A percentile compares a stretch with the other conserved stretches of the same genome.
Evolutionary conservation across 1,140 invertebrate genomes (phyloP).

Genomic region (Drosophila trapezifrons): DNA sequence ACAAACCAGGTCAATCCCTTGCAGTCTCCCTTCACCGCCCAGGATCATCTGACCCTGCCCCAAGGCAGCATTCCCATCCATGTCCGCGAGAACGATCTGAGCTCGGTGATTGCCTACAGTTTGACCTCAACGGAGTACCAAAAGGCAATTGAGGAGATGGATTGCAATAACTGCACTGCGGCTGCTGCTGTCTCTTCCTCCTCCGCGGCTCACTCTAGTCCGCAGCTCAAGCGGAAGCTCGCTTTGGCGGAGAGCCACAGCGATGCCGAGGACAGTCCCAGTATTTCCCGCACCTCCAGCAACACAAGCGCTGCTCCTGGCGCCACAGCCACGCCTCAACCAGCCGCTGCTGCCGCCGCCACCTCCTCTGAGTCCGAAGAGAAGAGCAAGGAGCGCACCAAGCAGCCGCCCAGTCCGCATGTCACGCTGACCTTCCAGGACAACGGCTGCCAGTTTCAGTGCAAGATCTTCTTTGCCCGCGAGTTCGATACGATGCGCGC

Average conservation of each 20-base stretch:
- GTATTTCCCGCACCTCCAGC: constrained; percentile 36
- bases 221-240: constrained; percentile 61
- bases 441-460: constrained; percentile 90
- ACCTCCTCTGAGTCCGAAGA: constrained; percentile 41
- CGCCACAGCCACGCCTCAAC: background rate
- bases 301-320: constrained; percentile 26
- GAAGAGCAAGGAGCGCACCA: constrained; percentile 53
- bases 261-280: constrained; percentile 57
- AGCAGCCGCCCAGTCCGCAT: constrained; percentile 85
- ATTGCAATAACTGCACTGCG: constrained; percentile 28
- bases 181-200: background rate
- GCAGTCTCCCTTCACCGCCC: constrained; percentile 86
- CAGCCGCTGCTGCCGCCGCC: background rate
- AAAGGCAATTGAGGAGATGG: constrained; percentile 80
- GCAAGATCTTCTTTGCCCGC: constrained; percentile 93
- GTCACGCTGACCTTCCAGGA: constrained; percentile 89
- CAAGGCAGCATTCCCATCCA: constrained; percentile 88
- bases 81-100: constrained; percentile 93
- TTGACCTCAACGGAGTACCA: constrained; percentile 90
- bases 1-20: constrained; percentile 85
- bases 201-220: constrained; percentile 55
- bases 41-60: constrained; percentile 88
- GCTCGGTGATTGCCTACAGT: constrained; percentile 95
- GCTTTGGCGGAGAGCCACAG: constrained; percentile 45
- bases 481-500: constrained; percentile 92